These are phyloP conservation scores for Pogonocherus hispidulus DNA, from an alignment of 2,888 invertebrate genomes.

Conservation along the genomic window DNA sequence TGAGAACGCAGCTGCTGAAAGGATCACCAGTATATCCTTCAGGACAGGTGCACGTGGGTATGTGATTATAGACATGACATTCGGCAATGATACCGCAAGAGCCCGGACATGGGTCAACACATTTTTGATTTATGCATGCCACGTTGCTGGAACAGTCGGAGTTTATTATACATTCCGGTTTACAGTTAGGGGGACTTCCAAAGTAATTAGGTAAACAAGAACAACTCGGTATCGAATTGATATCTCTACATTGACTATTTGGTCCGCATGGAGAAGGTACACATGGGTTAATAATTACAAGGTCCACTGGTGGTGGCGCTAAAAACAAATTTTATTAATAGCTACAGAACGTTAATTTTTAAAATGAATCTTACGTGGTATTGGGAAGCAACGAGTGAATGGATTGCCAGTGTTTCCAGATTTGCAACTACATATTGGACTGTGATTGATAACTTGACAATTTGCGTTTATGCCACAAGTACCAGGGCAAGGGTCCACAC, in stretches of 20 bases:
- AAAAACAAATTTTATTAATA: slow-evolving; percentile 26
- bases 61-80: slow-evolving; percentile 82
- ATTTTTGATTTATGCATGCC: slow-evolving; percentile 82
- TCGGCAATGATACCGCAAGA: slow-evolving; percentile 81
- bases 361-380: slow-evolving; percentile 63
- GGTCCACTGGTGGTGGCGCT: slow-evolving; percentile 57
- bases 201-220: slow-evolving; percentile 79
- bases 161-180: slow-evolving; percentile 83
- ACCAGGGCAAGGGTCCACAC: slow-evolving; percentile 81
- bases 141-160: slow-evolving; percentile 80
- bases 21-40: slow-evolving; percentile 83
- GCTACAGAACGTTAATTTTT: background rate
- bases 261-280: slow-evolving; percentile 85
- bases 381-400: slow-evolving; percentile 72
- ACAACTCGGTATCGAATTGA: slow-evolving; percentile 78
- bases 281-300: slow-evolving; percentile 76
- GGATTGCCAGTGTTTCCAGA: slow-evolving; percentile 80
- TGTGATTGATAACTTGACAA: slow-evolving; percentile 83
- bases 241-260: slow-evolving; percentile 80
- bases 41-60: slow-evolving; percentile 82
- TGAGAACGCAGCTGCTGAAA: slow-evolving; percentile 76
- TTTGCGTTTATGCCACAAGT: slow-evolving; percentile 79
- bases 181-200: slow-evolving; percentile 83
- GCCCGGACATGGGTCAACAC: slow-evolving; percentile 83
- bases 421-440: slow-evolving; percentile 78